Percentiles rank a stretch among this genome's conserved stretches.
Conservation (phyloP, 2,797 vertebrate genomes). For the Ceryle rudis region DNA sequence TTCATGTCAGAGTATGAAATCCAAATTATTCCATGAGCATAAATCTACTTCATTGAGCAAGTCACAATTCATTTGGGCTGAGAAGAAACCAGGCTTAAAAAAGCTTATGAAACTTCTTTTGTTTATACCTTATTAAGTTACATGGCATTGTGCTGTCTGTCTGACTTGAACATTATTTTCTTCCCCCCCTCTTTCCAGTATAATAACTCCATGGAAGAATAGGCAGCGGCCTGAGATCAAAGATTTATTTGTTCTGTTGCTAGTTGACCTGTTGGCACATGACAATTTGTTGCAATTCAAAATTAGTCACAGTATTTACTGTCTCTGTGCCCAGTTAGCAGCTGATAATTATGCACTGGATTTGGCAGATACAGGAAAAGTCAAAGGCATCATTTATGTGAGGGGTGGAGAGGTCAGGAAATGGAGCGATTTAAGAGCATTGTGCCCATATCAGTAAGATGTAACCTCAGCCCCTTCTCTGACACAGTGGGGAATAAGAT, state of each 20-base stretch:
- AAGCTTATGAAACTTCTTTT: background rate
- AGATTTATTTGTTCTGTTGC: constrained; percentile 6
- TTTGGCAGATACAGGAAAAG: background rate
- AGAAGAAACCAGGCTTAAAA: background rate
- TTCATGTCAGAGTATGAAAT: background rate
- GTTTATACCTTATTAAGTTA: background rate
- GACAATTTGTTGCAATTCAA: constrained; percentile 6
- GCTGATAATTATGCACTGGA: background rate
- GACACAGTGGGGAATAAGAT: background rate
- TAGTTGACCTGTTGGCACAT: background rate
- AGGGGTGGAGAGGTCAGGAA: background rate
- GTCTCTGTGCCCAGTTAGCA: background rate
- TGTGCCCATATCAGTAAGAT: background rate
- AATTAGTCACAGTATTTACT: constrained; percentile 21
- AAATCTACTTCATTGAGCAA: background rate
- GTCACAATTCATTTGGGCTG: background rate
- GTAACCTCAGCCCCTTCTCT: background rate
- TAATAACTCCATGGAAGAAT: background rate
- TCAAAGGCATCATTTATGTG: background rate
- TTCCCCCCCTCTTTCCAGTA: background rate
- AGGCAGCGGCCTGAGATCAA: background rate
- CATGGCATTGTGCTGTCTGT: background rate
- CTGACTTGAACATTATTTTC: background rate
- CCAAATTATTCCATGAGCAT: background rate
- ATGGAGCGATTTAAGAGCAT: background rate